phyloP scores from a whole-genome alignment of 2,113 vertebrate genomes.

The Cebus imitator region DNA sequence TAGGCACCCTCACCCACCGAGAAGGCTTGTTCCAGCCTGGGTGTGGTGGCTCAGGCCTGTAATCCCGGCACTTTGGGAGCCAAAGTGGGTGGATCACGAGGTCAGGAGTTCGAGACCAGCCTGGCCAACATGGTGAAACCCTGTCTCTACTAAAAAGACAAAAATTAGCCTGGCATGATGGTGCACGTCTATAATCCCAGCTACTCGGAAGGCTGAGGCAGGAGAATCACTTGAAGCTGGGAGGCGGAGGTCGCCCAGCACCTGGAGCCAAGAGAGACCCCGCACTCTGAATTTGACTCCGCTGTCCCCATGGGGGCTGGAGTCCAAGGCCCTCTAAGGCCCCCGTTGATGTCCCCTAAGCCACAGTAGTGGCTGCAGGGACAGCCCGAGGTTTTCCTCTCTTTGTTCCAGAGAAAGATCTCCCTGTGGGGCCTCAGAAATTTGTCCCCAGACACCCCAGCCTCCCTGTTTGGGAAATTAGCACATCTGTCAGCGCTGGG shows the following conservation, averaged over 20 bases:
- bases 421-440: conserved; percentile 42
- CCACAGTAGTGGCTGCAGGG: neutral
- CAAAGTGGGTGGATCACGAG: too few species aligned
- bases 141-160: too few species aligned
- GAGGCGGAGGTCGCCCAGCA: neutral
- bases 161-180: too few species aligned
- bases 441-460: conserved; percentile 25
- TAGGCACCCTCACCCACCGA: neutral
- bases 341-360: neutral
- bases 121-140: too few species aligned
- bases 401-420: conserved; percentile 73
- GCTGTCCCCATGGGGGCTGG: neutral
- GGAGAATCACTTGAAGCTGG: too few species aligned
- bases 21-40: neutral
- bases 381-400: conserved; percentile 23
- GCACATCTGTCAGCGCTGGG: conserved; percentile 63
- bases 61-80: too few species aligned
- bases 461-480: conserved; percentile 74
- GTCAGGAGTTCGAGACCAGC: too few species aligned
- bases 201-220: too few species aligned
- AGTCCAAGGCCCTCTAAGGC: neutral
- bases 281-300: neutral
- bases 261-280: neutral
- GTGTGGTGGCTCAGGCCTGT: too few species aligned
- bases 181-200: too few species aligned